These are phyloP conservation scores for Callithrix jacchus DNA, from an alignment of 2,113 vertebrate species.

Conservation along the genomic window DNA sequence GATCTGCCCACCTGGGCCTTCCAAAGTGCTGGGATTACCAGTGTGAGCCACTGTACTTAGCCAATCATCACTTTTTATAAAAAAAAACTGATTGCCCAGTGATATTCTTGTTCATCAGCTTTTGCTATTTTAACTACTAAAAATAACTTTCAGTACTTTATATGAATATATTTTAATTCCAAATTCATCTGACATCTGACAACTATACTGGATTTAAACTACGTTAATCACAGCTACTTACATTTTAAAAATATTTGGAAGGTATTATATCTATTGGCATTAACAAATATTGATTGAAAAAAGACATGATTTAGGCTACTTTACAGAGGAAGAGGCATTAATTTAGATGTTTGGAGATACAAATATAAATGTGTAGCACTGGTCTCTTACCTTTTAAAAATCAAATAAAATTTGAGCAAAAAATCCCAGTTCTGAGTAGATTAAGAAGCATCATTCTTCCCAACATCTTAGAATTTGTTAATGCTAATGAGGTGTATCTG, in stretches of 20 bases:
- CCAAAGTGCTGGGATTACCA: too few relatives aligned
- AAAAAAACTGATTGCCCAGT: not conserved
- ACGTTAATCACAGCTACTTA: not conserved
- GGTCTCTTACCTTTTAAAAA: not conserved
- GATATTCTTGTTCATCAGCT: not conserved
- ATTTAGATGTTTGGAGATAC: not conserved
- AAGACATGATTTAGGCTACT: not conserved
- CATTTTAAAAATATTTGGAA: not conserved
- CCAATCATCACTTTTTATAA: not conserved
- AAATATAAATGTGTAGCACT: not conserved
- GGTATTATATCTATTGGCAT: not conserved
- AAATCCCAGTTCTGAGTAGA: not conserved
- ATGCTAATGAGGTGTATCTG: not conserved
- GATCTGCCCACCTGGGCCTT: too few relatives aligned
- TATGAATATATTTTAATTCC: not conserved
- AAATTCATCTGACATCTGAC: not conserved
- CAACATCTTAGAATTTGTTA: not conserved
- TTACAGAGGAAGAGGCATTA: not conserved
- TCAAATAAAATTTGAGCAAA: not conserved
- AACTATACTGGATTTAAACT: not conserved
- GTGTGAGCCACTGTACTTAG: too few relatives aligned
- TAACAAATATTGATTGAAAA: not conserved
- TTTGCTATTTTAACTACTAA: not conserved
- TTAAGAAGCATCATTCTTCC: not conserved
- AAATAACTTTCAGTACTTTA: not conserved